These are phyloP conservation scores for Rhinoraja longicauda DNA, from an alignment of 2,797 vertebrate genomes.

Conservation along the genomic window DNA sequence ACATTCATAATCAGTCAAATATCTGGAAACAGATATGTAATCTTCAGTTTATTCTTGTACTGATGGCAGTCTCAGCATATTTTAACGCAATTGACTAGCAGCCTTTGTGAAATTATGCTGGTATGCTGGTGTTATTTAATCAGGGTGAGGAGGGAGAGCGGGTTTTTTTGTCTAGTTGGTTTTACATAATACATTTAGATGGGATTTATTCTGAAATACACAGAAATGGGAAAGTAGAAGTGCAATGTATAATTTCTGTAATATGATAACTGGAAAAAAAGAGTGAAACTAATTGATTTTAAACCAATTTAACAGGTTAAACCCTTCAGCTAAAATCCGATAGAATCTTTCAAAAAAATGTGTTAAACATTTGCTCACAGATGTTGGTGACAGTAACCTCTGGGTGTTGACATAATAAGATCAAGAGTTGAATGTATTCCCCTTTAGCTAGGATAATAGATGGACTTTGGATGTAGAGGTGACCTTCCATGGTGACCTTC, in stretches of 20 bases:
- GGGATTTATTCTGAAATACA: background rate
- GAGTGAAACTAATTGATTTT: background rate
- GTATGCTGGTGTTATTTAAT: no score
- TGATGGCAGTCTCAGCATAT: no score
- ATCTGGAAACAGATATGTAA: no score
- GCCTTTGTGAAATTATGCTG: no score
- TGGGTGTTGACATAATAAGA: background rate
- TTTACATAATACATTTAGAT: no score
- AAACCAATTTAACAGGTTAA: background rate
- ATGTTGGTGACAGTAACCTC: background rate
- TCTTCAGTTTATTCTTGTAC: no score
- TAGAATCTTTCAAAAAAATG: background rate
- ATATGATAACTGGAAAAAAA: background rate
- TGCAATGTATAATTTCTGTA: background rate
- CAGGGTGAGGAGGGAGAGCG: no score
- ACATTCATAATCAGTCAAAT: background rate
- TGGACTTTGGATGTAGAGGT: background rate
- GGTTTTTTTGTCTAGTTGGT: no score
- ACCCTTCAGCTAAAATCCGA: background rate
- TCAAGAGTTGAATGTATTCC: background rate
- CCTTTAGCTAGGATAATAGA: background rate
- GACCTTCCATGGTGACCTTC: background rate
- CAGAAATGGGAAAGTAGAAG: background rate
- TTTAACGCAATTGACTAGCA: no score
- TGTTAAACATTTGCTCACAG: background rate